Conservation (phyloP, 2,888 invertebrate genomes). For the Macrosoma leucophasiata region DNA sequence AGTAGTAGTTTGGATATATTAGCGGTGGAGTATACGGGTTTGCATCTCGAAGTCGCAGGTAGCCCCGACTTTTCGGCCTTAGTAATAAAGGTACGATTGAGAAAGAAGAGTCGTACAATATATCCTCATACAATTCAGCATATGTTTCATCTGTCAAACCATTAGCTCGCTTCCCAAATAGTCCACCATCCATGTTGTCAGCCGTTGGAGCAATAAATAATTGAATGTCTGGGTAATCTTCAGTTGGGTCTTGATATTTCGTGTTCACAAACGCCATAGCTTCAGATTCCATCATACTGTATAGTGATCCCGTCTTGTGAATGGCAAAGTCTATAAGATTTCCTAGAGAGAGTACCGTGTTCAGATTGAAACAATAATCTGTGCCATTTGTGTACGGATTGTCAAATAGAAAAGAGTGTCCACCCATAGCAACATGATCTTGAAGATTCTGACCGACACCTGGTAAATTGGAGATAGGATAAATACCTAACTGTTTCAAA, state of each 20-base stretch:
- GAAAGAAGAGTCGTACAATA: conserved; percentile 81
- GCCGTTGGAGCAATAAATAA: conserved; percentile 84
- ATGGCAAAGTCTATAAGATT: conserved; percentile 79
- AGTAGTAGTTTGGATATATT: conserved; percentile 93
- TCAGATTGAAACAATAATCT: conserved; percentile 81
- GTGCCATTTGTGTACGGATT: conserved; percentile 74
- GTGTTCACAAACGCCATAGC: conserved; percentile 87
- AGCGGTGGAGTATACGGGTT: conserved; percentile 84
- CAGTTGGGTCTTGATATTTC: conserved; percentile 78
- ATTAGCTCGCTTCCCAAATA: conserved; percentile 81
- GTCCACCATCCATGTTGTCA: conserved; percentile 86
- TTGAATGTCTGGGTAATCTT: conserved; percentile 88
- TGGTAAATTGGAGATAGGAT: conserved; percentile 76
- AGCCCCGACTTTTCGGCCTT: conserved; percentile 83
- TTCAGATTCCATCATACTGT: conserved; percentile 86
- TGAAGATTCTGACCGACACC: conserved; percentile 89
- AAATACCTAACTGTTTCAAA: conserved; percentile 76
- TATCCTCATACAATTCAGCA: conserved; percentile 81
- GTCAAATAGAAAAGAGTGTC: conserved; percentile 82
- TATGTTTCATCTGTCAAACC: conserved; percentile 81
- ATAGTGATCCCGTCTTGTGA: conserved; percentile 79
- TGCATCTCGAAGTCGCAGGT: conserved; percentile 78
- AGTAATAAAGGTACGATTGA: conserved; percentile 81
- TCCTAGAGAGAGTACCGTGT: conserved; percentile 76
- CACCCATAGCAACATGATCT: conserved; percentile 89